Conservation (phyloP, 2,888 invertebrate genomes). For the Melinopterus prodromus region DNA sequence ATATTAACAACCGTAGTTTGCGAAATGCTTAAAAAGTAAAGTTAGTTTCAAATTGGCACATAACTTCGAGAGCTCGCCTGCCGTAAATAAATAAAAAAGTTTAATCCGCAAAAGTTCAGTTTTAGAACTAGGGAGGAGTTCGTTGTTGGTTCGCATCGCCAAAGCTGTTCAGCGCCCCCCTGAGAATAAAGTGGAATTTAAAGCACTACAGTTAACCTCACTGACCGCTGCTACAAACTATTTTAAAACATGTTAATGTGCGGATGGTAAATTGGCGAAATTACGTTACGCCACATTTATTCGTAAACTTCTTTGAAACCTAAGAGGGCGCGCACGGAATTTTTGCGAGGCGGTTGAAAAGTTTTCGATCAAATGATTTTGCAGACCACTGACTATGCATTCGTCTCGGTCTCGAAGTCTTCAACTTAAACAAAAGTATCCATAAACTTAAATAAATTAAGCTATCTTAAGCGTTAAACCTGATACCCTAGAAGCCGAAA, state of each 20-base stretch:
- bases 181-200: not conserved
- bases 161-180: not conserved
- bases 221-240: not conserved
- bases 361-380: too few relatives aligned
- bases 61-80: not conserved
- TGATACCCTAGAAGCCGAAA: too few relatives aligned
- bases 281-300: too few relatives aligned
- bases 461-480: too few relatives aligned
- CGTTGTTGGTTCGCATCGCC: not conserved
- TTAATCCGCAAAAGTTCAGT: not conserved
- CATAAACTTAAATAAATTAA: too few relatives aligned
- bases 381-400: too few relatives aligned
- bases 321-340: too few relatives aligned
- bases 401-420: too few relatives aligned
- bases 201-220: not conserved
- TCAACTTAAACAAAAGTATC: too few relatives aligned
- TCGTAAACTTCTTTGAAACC: too few relatives aligned
- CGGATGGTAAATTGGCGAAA: not conserved
- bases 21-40: not conserved
- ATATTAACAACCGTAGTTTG: not conserved
- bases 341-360: too few relatives aligned
- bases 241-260: not conserved
- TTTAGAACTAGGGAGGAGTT: not conserved
- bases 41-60: not conserved
- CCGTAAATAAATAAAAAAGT: constrained; percentile 4